Evolutionary conservation across 2,797 vertebrate genomes (phyloP).

Genomic region (Phylloscopus collybita): DNA sequence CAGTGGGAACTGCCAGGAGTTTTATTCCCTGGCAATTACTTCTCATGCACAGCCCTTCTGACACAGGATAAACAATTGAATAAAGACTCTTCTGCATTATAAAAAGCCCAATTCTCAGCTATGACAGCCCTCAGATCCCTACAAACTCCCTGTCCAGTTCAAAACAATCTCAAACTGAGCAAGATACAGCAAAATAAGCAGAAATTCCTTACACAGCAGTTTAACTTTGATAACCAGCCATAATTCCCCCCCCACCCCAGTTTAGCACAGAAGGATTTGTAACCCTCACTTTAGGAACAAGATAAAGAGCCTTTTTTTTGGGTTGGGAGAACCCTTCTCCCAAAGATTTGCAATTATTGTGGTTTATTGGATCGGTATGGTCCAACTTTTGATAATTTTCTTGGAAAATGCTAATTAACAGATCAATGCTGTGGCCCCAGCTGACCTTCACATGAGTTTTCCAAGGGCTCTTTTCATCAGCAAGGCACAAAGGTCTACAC

Average conservation of each 20-base stretch:
- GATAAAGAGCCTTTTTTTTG: background rate
- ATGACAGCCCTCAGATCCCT: constrained; percentile 14
- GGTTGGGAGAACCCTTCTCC: background rate
- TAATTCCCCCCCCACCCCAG: background rate
- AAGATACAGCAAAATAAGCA: background rate
- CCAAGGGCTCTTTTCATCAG: background rate
- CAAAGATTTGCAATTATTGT: background rate
- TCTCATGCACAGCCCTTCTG: background rate
- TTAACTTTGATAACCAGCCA: background rate
- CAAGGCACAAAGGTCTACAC: background rate
- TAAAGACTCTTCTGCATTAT: background rate
- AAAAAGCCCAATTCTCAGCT: background rate
- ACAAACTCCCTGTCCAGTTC: background rate
- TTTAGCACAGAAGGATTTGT: background rate
- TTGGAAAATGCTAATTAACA: background rate
- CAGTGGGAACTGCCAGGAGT: constrained; percentile 29
- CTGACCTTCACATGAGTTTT: background rate
- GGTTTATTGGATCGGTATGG: background rate
- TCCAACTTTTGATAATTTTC: background rate
- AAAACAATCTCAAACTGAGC: background rate
- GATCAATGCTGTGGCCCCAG: background rate
- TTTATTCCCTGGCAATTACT: constrained; percentile 3
- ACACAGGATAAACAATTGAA: constrained; percentile 3
- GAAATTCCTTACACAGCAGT: background rate
- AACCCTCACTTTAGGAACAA: background rate